phyloP scores from a whole-genome alignment of 2,888 invertebrate genomes.

The Hirtodrosophila trivittata region DNA sequence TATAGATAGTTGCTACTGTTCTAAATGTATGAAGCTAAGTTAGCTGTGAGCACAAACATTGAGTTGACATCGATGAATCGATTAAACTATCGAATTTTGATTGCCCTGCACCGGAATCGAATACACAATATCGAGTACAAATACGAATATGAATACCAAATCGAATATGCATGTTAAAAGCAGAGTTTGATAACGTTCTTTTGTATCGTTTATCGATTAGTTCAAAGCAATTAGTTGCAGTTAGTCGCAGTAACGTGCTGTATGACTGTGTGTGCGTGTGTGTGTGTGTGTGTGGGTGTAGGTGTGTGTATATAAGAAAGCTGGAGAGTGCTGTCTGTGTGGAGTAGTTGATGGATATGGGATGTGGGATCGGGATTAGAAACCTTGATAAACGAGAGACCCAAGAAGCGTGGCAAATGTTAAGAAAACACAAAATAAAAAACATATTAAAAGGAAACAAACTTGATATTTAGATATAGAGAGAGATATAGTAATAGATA shows the following conservation, averaged over 20 bases:
- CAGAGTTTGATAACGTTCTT: background rate
- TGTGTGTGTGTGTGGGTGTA: constrained; percentile 19
- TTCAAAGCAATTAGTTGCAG: background rate
- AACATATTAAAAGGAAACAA: background rate
- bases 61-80: too few species aligned
- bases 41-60: too few species aligned
- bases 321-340: constrained; percentile 7
- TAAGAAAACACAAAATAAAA: background rate
- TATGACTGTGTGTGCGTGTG: constrained; percentile 10
- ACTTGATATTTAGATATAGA: constrained; percentile 13
- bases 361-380: constrained; percentile 7
- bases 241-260: constrained; percentile 58
- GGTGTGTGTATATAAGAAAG: constrained; percentile 4
- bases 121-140: too few species aligned
- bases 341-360: constrained; percentile 7
- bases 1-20: background rate
- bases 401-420: constrained; percentile 12
- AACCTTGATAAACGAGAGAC: background rate
- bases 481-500: too few species aligned
- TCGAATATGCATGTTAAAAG: background rate
- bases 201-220: background rate
- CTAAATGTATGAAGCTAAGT: too few species aligned
- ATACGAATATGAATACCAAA: background rate
- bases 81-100: too few species aligned
- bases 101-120: background rate